Base-by-base conservation (phyloP, 2,888 invertebrate species). In the Escarpia spicata region DNA sequence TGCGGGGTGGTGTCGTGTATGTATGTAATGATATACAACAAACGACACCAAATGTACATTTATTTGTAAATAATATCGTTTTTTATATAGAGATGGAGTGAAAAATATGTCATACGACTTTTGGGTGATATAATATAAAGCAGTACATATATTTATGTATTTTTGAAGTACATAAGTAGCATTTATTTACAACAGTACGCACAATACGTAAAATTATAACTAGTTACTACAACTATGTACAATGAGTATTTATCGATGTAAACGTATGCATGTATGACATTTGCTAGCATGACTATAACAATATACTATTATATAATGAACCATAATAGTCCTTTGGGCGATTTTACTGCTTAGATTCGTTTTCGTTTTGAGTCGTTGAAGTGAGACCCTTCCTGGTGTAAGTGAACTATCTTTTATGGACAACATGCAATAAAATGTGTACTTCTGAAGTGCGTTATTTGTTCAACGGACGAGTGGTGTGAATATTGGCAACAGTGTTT, bases 21-120 rank as follows among this genome's bases (percentile, higher is more conserved):
- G 75, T 75, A n/a, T 75, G 75, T 75, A 52, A n/a, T 26, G 19
- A 75, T 75, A 75, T 75, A 75, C 75, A 75, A 75, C 75, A 75
- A 75, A 0, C 75, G n/a, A 75, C 75, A 75, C 0, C n/a, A 75
- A 75, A 26, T 75, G 26, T 75, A n/a, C 19, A 75, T 75, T 75
- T 75, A 75, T 26, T 75, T 75, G 75, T 75, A 75, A 75, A 75
- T 75, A 75, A 75, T 75, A 75, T 75, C n/a, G 75, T 75, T 75
- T 52, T 37, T 75, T 75, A 75, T 75, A 75, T 19, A 75, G 26
- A 75, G 75, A 75, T 75, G 75, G 19, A 75, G 75, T 8, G 75
- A 52, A 8, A 9, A 52, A 52, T 52, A n/a, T 3, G 19, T 75
- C 75, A 75, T 75, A 75, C n/a, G 75, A 75, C 75, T 26, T 19